Evolutionary conservation across 2,797 vertebrate species (phyloP).

Genomic region (Adrianichthys oophorus): DNA sequence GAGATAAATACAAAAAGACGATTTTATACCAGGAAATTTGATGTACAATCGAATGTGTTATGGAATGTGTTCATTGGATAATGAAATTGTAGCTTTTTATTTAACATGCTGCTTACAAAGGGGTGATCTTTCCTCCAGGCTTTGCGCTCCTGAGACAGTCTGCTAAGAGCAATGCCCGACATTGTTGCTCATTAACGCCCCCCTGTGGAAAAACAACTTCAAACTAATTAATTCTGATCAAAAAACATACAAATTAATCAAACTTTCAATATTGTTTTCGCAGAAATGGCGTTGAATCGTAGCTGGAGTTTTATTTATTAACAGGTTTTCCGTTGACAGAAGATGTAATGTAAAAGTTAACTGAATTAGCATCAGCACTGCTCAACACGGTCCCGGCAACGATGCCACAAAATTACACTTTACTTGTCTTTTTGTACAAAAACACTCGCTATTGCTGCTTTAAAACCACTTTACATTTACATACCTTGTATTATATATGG

Average conservation of each 20-base stretch:
- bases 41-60: no score
- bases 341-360: no score
- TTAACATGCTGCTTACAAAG: conserved; percentile 62
- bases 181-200: conserved; percentile 79
- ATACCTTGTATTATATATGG: conserved; percentile 36
- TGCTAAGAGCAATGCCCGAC: conserved; percentile 81
- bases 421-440: no score
- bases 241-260: not conserved
- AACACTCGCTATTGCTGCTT: not conserved
- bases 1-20: conserved; percentile 4
- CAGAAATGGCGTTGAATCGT: no score
- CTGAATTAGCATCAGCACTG: no score
- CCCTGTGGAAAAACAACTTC: conserved; percentile 61
- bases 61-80: no score
- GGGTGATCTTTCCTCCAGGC: conserved; percentile 81
- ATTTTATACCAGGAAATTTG: not conserved
- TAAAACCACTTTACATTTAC: not conserved
- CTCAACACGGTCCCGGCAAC: not conserved
- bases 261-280: not conserved
- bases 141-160: conserved; percentile 81
- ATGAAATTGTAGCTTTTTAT: no score
- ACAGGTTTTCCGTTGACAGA: no score
- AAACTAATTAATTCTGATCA: conserved; percentile 18
- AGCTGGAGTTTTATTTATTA: no score
- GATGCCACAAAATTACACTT: not conserved